phyloP scores from a whole-genome alignment of 2,797 vertebrate genomes.

The Sebastes wilsoni region DNA sequence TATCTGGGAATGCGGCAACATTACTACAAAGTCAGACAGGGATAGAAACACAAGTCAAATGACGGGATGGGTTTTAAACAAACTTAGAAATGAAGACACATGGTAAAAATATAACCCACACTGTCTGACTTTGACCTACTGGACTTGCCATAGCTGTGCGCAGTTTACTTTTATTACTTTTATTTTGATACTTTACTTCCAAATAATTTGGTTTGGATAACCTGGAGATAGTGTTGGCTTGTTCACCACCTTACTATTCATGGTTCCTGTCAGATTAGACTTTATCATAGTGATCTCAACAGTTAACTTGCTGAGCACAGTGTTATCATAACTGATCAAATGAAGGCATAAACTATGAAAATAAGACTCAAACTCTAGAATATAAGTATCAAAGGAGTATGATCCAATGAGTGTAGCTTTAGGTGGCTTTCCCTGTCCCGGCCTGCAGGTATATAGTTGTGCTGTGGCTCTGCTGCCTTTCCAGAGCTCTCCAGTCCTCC shows the following conservation, averaged over 20 bases:
- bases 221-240: neutral
- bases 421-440: neutral
- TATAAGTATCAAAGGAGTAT: neutral
- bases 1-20: neutral
- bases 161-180: neutral
- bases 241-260: neutral
- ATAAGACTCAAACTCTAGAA: neutral
- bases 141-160: neutral
- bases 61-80: neutral
- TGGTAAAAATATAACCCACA: neutral
- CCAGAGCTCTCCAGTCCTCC: constrained; percentile 22
- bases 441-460: constrained; percentile 29
- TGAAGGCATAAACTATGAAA: neutral
- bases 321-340: neutral
- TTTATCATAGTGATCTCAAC: neutral
- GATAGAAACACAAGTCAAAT: neutral
- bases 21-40: neutral
- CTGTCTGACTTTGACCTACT: neutral
- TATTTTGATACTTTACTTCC: neutral
- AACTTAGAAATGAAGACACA: neutral
- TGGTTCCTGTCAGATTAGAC: neutral
- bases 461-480: constrained; percentile 17
- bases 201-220: neutral
- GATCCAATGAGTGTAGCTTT: neutral
- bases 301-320: neutral